Evolutionary conservation across 23 tunicate genomes (phyloP).

Genomic region (Corella eumyota): DNA sequence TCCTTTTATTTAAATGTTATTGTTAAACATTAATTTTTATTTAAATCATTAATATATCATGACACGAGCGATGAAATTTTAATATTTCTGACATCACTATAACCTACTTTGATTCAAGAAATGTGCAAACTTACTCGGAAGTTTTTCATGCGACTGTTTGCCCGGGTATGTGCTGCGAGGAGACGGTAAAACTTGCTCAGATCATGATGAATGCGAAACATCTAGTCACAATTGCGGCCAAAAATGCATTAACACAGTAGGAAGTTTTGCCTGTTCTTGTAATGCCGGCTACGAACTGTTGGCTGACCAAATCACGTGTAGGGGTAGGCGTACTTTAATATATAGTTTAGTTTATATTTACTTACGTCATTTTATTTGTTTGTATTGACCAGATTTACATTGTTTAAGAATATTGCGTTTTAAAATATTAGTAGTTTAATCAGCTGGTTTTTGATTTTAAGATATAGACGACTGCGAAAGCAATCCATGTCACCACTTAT

Average conservation of each 20-base stretch:
- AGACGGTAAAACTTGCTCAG: conserved; percentile 5
- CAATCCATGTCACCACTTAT: conserved; percentile 3
- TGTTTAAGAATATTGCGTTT: background rate
- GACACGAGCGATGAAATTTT: background rate
- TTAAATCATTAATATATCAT: background rate
- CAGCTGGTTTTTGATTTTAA: background rate
- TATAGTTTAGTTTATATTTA: background rate
- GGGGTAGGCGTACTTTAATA: background rate
- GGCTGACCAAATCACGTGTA: background rate
- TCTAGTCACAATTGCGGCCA: conserved; percentile 6
- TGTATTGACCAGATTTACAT: no score
- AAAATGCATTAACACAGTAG: background rate
- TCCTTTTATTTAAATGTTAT: no score
- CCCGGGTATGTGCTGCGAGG: conserved; percentile 4
- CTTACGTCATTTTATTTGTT: background rate
- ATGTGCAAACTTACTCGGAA: background rate
- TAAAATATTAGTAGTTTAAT: background rate
- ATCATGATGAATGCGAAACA: conserved; percentile 12
- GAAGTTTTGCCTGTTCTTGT: conserved; percentile 1
- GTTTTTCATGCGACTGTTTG: background rate
- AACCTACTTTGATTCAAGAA: background rate
- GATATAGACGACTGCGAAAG: conserved; percentile 12
- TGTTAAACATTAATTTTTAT: background rate
- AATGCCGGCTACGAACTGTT: background rate
- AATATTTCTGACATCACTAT: no score